Evolutionary conservation across 1,140 invertebrate genomes (phyloP), one percentile per base, ranked within the genome.

Genomic region (Luehdorfia chinensis): DNA sequence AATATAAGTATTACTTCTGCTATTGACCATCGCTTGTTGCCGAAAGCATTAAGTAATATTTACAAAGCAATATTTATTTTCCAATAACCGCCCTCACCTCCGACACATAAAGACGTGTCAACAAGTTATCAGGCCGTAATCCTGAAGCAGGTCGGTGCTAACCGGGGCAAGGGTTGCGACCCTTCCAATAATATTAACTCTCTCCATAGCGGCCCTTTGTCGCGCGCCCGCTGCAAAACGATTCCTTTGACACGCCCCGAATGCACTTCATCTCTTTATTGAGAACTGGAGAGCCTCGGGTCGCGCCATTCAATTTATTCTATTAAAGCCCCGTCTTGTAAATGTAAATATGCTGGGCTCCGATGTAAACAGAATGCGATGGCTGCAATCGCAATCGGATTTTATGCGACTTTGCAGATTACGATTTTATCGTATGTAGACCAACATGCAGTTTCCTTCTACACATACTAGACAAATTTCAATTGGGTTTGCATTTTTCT

Each of bases 141-240:
- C 57, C 54, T n/a, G 47, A 47, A 47, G 66, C 61, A 59, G 59
- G 50, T 53, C 7, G 3, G 3, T 7, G 19, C n/a, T n/a, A 47
- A 16, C 23, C 31, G 19, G n/a, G n/a, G 60, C 58, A 71, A 70
- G 72, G 74, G 74, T 75, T 72, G 55, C 33, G 33, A 34, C 54
- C 64, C 65, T 51, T 54, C 28, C 33, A 18, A 68, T 65, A 74
- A n/a, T n/a, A n/a, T n/a, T n/a, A n/a, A n/a, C n/a, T n/a, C 74
- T 74, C 73, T 71, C 66, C 71, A 57, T 57, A 60, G 39, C 43
- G 46, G 47, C 53, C 55, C 60, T 56, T 65, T 68, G 65, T 68
- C 60, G 55, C 55, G 25, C 6, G 31, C 23, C 39, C 43, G n/a
- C 43, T n/a, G n/a, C n/a, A n/a, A n/a, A n/a, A 59, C 63, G 67